Evolutionary conservation across 2,797 vertebrate species (phyloP).

Genomic region (Neoniphon sammara): DNA sequence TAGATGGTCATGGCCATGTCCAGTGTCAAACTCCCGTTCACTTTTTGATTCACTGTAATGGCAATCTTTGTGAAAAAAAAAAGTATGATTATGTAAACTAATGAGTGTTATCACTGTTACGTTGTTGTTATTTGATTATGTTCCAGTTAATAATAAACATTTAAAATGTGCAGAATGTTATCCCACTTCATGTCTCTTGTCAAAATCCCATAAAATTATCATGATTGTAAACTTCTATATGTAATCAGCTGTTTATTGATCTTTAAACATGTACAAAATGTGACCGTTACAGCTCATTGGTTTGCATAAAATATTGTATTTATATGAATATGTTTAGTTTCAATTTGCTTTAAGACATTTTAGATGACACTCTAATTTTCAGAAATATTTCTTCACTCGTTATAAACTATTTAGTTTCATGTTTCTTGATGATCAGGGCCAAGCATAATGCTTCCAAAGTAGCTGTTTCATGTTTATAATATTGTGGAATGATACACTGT

Average conservation of each 20-base stretch:
- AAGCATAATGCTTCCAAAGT: neutral
- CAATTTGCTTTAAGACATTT: neutral
- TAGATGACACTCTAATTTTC: neutral
- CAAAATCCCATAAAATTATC: neutral
- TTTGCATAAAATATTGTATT: conserved; percentile 7
- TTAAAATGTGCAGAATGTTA: conserved; percentile 61
- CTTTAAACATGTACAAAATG: neutral
- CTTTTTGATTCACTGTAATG: conserved; percentile 77
- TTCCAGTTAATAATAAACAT: conserved; percentile 85
- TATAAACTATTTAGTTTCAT: neutral
- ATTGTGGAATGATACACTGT: neutral
- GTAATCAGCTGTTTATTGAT: conserved; percentile 3
- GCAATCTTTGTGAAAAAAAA: conserved; percentile 76
- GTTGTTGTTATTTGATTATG: conserved; percentile 79
- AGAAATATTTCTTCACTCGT: neutral
- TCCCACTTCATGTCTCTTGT: conserved; percentile 19
- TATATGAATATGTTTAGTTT: neutral
- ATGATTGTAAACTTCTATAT: neutral
- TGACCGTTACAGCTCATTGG: neutral
- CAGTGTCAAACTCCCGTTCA: conserved; percentile 68
- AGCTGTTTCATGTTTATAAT: neutral
- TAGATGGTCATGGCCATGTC: conserved; percentile 65
- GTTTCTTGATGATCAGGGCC: neutral
- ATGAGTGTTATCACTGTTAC: conserved; percentile 80
- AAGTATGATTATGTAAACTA: conserved; percentile 75